phyloP scores from a whole-genome alignment of 2,113 vertebrate species.

The Phainopepla nitens region DNA sequence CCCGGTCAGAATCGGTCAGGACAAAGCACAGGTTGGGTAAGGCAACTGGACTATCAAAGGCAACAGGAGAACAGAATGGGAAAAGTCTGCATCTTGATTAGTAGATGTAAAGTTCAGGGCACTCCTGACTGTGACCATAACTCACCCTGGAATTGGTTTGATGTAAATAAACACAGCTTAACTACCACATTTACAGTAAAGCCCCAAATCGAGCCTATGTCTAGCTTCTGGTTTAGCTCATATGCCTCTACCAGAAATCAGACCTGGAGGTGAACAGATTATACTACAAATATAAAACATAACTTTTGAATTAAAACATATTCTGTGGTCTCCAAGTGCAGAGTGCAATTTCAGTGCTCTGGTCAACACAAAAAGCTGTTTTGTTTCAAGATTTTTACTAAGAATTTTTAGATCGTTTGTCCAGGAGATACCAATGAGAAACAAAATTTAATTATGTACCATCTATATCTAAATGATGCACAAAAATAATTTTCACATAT shows the following conservation, averaged over 20 bases:
- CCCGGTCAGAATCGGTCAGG: accelerated
- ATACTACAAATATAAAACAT: not conserved
- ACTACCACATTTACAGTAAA: not conserved
- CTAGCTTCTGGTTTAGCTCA: not conserved
- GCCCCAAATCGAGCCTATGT: not conserved
- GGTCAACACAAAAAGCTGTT: not conserved
- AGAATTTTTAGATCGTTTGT: not conserved
- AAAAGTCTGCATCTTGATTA: not conserved
- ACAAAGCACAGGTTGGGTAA: not conserved
- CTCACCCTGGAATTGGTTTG: not conserved
- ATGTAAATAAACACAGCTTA: not conserved
- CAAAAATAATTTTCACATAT: not conserved
- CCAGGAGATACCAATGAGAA: not conserved
- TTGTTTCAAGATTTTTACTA: not conserved
- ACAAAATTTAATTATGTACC: not conserved
- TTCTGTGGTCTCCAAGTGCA: not conserved
- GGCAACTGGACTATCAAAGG: not conserved
- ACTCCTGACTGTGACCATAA: not conserved
- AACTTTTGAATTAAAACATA: not conserved
- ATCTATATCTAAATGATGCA: not conserved
- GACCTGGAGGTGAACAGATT: not conserved
- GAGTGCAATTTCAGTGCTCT: not conserved
- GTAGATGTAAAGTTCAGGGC: not conserved
- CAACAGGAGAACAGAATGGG: not conserved
- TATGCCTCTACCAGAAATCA: not conserved